Conservation (phyloP, 2,888 invertebrate genomes). For the Stomorhina lunata region DNA sequence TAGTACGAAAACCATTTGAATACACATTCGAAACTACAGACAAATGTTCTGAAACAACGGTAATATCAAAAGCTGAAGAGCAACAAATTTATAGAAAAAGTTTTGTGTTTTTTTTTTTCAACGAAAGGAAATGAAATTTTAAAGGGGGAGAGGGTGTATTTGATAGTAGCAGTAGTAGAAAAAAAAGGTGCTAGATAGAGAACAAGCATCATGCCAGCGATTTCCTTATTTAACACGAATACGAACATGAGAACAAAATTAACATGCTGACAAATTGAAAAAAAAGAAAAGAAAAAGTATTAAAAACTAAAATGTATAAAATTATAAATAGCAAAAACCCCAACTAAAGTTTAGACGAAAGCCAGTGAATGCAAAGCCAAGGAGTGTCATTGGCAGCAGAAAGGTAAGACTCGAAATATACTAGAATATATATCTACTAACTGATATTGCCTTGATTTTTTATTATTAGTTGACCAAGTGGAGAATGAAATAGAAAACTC, state of each 20-base stretch:
- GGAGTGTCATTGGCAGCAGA: not conserved
- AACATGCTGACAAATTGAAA: slow-evolving; percentile 46
- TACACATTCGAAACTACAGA: not conserved
- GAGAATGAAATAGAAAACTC: too few species aligned
- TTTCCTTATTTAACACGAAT: slow-evolving; percentile 19
- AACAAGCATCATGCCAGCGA: slow-evolving; percentile 24
- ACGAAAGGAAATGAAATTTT: not conserved
- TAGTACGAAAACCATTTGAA: not conserved
- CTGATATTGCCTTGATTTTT: not conserved
- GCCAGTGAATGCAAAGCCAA: too few species aligned
- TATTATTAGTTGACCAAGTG: not conserved
- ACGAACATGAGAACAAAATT: too few species aligned
- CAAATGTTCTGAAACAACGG: not conserved
- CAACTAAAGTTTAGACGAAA: slow-evolving; percentile 1
- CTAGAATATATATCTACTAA: too few species aligned
- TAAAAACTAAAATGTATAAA: not conserved
- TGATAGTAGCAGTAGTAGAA: not conserved
- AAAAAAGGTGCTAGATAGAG: not conserved
- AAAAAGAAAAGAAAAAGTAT: not conserved
- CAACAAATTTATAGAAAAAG: slow-evolving; percentile 27
- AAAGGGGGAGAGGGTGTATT: not conserved
- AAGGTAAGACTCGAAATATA: not conserved
- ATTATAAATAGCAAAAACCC: not conserved
- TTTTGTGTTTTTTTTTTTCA: too few species aligned
- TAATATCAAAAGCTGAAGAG: not conserved